Percentiles rank a stretch among this genome's conserved stretches.
Conservation (phyloP, 2,113 vertebrate species). For the Cyprinodon variegatus region DNA sequence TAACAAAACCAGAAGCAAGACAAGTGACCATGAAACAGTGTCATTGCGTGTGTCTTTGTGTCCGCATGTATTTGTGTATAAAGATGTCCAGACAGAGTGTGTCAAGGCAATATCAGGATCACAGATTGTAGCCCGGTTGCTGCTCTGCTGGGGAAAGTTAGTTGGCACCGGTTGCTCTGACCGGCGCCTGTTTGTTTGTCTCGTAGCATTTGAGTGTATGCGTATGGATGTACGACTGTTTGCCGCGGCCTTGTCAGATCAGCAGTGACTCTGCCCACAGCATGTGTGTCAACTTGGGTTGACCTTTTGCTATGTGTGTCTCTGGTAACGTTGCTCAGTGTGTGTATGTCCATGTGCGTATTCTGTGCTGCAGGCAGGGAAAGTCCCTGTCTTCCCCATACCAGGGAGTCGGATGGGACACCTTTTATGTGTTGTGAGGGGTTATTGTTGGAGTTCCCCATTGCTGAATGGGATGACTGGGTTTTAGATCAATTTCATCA, state of each 20-base stretch:
- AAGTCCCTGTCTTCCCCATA: conserved; percentile 57
- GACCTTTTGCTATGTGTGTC: conserved; percentile 40
- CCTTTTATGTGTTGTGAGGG: conserved; percentile 44
- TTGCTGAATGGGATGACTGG: neutral
- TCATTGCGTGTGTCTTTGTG: conserved; percentile 18
- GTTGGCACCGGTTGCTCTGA: conserved; percentile 52
- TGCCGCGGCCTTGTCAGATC: conserved; percentile 47
- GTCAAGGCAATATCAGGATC: conserved; percentile 63
- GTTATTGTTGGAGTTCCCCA: conserved; percentile 46
- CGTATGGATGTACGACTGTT: conserved; percentile 26
- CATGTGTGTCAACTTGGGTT: conserved; percentile 39
- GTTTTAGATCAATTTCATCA: conserved; percentile 10
- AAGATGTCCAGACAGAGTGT: conserved; percentile 51
- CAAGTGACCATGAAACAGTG: conserved; percentile 44
- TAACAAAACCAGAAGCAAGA: conserved; percentile 35
- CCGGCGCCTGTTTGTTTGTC: conserved; percentile 4
- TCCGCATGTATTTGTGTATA: conserved; percentile 18
- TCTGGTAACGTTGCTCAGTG: conserved; percentile 14
- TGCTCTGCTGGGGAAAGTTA: conserved; percentile 47
- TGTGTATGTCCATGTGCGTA: conserved; percentile 23
- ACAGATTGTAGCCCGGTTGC: conserved; percentile 60
- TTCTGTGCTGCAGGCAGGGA: conserved; percentile 60
- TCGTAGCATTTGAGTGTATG: conserved; percentile 22
- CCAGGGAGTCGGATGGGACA: conserved; percentile 43
- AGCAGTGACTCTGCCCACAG: conserved; percentile 47